Percentiles rank a stretch among this genome's conserved stretches.
Conservation (phyloP, 2,113 vertebrate genomes). For the Tachuris rubrigastra region DNA sequence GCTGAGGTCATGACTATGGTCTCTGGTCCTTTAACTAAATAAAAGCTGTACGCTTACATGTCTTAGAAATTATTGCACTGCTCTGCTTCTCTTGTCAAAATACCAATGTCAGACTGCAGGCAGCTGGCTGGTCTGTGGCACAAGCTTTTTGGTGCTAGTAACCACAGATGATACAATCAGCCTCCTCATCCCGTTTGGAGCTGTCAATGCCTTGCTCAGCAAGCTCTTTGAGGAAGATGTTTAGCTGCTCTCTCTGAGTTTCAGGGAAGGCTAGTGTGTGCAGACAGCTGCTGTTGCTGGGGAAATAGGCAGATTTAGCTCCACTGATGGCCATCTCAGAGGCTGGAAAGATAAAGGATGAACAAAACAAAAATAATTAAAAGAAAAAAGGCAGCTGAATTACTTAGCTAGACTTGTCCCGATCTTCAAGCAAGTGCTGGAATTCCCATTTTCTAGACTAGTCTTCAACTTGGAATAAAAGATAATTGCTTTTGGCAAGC, state of each 20-base stretch:
- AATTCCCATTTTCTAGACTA: neutral
- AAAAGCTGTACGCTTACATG: neutral
- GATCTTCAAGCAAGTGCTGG: rapidly evolving
- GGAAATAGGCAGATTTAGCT: conserved; percentile 72
- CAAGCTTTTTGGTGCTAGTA: neutral
- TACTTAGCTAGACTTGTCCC: neutral
- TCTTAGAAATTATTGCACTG: neutral
- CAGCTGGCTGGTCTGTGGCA: neutral
- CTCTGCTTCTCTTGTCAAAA: neutral
- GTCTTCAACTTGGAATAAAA: neutral
- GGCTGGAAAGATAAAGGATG: neutral
- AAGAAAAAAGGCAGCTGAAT: neutral
- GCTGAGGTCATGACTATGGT: neutral
- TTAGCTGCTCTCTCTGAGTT: neutral
- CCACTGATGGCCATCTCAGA: conserved; percentile 48
- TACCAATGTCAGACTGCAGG: neutral
- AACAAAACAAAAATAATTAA: neutral
- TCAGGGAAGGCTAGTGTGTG: neutral
- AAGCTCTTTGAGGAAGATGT: conserved; percentile 59
- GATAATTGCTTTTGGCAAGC: neutral
- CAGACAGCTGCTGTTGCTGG: conserved; percentile 62
- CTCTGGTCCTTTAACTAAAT: neutral
- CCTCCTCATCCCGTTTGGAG: neutral
- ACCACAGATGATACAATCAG: conserved; percentile 48
- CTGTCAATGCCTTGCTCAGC: rapidly evolving